Percentiles rank a stretch among this genome's conserved stretches.
Evolutionary conservation across 2,797 vertebrate genomes (phyloP).

Genomic region (Parambassis ranga): DNA sequence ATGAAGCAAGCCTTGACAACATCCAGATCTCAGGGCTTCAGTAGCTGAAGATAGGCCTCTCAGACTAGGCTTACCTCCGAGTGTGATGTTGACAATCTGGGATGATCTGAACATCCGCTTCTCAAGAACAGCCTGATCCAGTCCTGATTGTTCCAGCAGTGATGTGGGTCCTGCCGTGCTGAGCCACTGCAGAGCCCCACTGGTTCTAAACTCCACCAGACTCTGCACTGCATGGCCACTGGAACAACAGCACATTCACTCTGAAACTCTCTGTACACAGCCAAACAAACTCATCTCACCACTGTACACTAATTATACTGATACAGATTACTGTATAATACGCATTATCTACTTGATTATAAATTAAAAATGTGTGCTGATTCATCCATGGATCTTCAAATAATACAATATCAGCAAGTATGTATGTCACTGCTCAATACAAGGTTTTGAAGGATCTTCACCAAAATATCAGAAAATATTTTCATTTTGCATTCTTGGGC

Average conservation of each 20-base stretch:
- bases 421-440: too few species aligned
- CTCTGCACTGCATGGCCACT: constrained; percentile 80
- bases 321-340: too few species aligned
- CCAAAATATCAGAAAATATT: too few species aligned
- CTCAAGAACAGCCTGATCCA: constrained; percentile 54
- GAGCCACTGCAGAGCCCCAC: constrained; percentile 67
- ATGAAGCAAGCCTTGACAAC: too few species aligned
- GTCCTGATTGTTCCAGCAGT: constrained; percentile 73
- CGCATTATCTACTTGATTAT: too few species aligned
- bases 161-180: constrained; percentile 43
- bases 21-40: neutral
- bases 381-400: too few species aligned
- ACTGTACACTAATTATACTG: too few species aligned
- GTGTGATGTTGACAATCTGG: constrained; percentile 76
- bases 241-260: neutral
- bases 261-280: neutral
- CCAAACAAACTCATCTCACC: too few species aligned
- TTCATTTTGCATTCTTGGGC: too few species aligned
- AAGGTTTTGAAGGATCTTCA: too few species aligned
- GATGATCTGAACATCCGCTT: constrained; percentile 67
- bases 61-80: constrained; percentile 72
- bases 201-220: constrained; percentile 77
- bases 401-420: too few species aligned
- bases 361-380: too few species aligned
- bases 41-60: neutral